Evolutionary conservation across 1,140 invertebrate species (phyloP), one percentile per base, ranked within the genome.

Genomic region (Hestina assimilis): DNA sequence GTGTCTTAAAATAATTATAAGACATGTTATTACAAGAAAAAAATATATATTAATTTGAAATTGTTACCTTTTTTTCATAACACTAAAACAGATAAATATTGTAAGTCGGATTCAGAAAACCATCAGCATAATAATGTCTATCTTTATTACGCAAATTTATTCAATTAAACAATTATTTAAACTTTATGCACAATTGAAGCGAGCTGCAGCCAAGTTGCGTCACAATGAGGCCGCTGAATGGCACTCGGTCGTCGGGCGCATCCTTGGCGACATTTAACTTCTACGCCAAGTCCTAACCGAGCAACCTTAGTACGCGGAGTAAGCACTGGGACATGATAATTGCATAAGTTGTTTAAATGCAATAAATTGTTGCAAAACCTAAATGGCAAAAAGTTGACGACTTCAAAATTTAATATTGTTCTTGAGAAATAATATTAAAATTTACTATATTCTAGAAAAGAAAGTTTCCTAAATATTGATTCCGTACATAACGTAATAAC

Each of bases 181-280:
- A 5, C 12, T 6, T 35, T 2, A 35, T 35, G 31, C 31, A 35
- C 31, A 12, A 31, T n/a, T 31, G 12, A 2, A 35, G 1, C n/a
- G n/a, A 15, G 12, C 2, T 19, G 24, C 24, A 0, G 24, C n/a
- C n/a, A 6, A 21, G 31, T 46, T 45, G 41, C 26, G 20, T 33
- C 51, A 53, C 17, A 24, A 46, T 31, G n/a, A 38, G 29, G 52
- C 12, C 41, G 3, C 7, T 24, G 29, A 55, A 55, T 55, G 52
- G 19, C 52, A 55, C 20, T 19, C 42, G 41, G 29, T 38, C 33
- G 33, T 19, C 42, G 41, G 29, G 17, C 33, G 33, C 52, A 46
- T 55, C 52, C 52, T 55, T 46, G 50, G 38, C 17, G 12, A 46
- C 26, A 31, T 29, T 46, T 29, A 28, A 26, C 7, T 11, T 2